phyloP scores from a whole-genome alignment of 2,888 invertebrate species.

The Entomobrya multifasciata region DNA sequence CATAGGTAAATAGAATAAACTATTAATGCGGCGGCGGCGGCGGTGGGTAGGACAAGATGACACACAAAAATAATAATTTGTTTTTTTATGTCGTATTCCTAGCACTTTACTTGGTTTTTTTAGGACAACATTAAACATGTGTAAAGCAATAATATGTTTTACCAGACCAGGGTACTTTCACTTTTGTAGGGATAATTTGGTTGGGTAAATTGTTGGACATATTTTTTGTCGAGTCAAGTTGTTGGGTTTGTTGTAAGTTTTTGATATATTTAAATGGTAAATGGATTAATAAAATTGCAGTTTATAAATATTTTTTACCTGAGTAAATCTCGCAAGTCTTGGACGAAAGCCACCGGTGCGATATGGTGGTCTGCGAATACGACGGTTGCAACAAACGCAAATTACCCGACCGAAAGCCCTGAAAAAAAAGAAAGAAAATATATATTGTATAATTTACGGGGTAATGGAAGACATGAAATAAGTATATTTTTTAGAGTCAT shows the following conservation, averaged over 20 bases:
- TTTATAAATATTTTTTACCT: slow-evolving; percentile 85
- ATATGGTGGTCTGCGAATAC: slow-evolving; percentile 85
- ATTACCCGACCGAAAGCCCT: slow-evolving; percentile 96
- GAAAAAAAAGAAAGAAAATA: slow-evolving; percentile 81
- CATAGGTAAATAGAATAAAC: no score
- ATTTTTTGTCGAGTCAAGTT: no score
- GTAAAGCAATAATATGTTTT: slow-evolving; percentile 13
- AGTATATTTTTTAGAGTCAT: no score
- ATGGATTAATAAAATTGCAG: neutral
- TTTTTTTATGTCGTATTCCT: no score
- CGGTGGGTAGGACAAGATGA: no score
- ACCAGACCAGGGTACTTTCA: neutral
- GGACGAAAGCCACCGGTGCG: slow-evolving; percentile 88
- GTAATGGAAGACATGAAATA: neutral
- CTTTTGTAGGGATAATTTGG: neutral
- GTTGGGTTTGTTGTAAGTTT: neutral
- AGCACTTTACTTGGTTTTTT: no score
- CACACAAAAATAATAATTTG: no score
- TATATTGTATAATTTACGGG: neutral
- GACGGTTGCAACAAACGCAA: slow-evolving; percentile 93
- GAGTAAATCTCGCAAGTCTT: slow-evolving; percentile 91
- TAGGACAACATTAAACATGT: neutral
- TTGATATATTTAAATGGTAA: neutral
- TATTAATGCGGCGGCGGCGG: no score
- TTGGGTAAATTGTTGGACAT: no score